Evolutionary conservation across 2,888 invertebrate genomes (phyloP).

Genomic region (Proisotoma minuta): DNA sequence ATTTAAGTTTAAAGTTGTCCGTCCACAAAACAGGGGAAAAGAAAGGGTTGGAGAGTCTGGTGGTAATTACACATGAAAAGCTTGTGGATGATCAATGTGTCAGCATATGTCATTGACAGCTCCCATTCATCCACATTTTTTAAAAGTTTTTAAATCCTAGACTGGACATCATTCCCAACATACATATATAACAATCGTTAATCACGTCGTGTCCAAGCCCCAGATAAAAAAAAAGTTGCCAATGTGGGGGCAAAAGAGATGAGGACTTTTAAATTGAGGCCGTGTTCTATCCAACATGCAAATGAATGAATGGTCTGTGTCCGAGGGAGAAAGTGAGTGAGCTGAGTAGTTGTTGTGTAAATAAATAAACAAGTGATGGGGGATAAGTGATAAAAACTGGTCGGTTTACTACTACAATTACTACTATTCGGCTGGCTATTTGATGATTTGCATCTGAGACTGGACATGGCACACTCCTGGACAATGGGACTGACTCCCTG

Average conservation of each 20-base stretch:
- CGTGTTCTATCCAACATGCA: not conserved
- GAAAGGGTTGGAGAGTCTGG: conserved; percentile 2
- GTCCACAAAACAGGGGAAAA: too few species aligned
- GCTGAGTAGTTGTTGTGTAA: conserved; percentile 11
- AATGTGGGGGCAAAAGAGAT: not conserved
- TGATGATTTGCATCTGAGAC: not conserved
- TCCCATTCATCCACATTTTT: not conserved
- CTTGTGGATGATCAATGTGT: conserved; percentile 14
- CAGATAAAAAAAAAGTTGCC: too few species aligned
- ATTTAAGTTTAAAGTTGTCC: too few species aligned
- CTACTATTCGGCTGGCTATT: not conserved
- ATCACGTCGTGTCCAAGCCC: too few species aligned
- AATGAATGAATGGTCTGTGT: not conserved
- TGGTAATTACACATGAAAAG: conserved; percentile 5
- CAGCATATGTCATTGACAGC: conserved; percentile 16
- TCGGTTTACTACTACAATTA: not conserved
- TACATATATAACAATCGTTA: too few species aligned
- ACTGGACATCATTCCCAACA: conserved; percentile 4
- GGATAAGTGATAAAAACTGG: conserved; percentile 1
- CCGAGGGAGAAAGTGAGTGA: conserved; percentile 2
- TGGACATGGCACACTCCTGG: conserved; percentile 6
- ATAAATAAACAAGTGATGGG: conserved; percentile 12
- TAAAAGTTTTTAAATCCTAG: conserved; percentile 1
- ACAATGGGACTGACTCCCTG: not conserved
- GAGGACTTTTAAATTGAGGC: not conserved